Base-by-base conservation (phyloP, 2,888 invertebrate species). In the Melitaea athalia region DNA sequence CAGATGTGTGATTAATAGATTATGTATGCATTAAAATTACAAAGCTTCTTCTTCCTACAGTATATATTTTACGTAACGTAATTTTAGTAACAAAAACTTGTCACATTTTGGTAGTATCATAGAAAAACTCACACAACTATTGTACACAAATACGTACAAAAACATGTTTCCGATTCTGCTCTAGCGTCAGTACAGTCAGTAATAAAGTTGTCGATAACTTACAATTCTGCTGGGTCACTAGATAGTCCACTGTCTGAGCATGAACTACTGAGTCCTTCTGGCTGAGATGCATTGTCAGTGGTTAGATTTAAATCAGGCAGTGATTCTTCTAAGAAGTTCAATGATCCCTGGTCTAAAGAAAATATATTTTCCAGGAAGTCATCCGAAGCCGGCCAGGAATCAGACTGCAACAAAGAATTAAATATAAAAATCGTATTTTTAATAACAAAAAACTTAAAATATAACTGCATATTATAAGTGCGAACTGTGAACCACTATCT, bases 241-340 rank as follows among this genome's bases (percentile, higher is more conserved):
- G 95, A 95, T 17, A 95, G 88, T 62, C 96, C 96, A 78, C 95
- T 96, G 82, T 96, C 96, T 0, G 96, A 96, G 69, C 94, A 85
- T 2, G 92, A 87, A 75, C 93, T 90, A 84, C 91, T 92, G 38
- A 89, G 80, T 15, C 84, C 88, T 75, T 88, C 88, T 0, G 88
- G 82, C 10, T 85, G 89, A 0, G 89, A 76, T 4, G 81, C 80
- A 73, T 79, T 85, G 59, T 91, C 90, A 1, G 85, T 79, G 57
- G 85, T 81, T 49, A 92, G 79, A 71, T 76, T 79, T 81, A 94
- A 85, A 78, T 94, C 85, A 60, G 93, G 84, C 85, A 93, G 78
- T n/a, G 90, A 80, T 77, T 94, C 93, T 59, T 94, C 94, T 65
- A 95, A 85, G 77, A 94, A 94, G 81, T 93, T 93, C 76, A 95